Base-by-base conservation (phyloP, 1,140 invertebrate genomes). In the Drosophila pseudoananassae region DNA sequence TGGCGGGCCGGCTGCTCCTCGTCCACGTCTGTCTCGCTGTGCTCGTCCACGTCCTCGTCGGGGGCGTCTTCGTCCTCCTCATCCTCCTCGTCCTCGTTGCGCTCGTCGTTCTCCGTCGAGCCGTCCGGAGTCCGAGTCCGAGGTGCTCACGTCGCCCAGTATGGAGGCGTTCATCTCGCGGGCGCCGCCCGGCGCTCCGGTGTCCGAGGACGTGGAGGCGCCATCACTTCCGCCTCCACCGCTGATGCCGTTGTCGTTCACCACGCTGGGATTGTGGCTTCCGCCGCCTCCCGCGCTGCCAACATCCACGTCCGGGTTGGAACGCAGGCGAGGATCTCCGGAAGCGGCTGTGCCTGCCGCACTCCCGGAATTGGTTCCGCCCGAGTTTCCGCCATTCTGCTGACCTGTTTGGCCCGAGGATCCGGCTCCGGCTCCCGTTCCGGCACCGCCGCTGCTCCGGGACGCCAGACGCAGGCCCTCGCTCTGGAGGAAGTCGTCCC, bases 1-100 rank as follows among this genome's bases (percentile, higher is more conserved):
- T 89, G 90, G 6, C 88, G 81, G 8, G 17, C 43, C 36, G 84
- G 85, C 8, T 75, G 66, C 60, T 92, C 91, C 55, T 92, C 91
- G 46, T 92, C 92, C 33, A 92, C 93, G 83, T 94, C 93, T 38
- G 93, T 93, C 33, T 93, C 93, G 14, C 93, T 93, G 25, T 94
- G 95, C 65, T 95, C 95, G 57, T 95, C 95, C 29, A 94, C 94
- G 40, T 95, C 94, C 47, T 95, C 95, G 38, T 95, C 94, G 49
- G 94, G 93, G 3, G 93, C 85, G n/a, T 90, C 83, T 3, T 88
- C 83, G 4, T 85, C 88, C 1, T 85, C 88, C 0, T 92, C 91
- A 9, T 92, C 92, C 12, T 92, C 92, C 10, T 85, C 90, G 5
- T 91, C 91, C 10, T 91, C 91, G 20, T 92, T 76, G 59, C 92